Evolutionary conservation across 1,140 invertebrate species (phyloP).

Genomic region (Lasaia peninsularis): DNA sequence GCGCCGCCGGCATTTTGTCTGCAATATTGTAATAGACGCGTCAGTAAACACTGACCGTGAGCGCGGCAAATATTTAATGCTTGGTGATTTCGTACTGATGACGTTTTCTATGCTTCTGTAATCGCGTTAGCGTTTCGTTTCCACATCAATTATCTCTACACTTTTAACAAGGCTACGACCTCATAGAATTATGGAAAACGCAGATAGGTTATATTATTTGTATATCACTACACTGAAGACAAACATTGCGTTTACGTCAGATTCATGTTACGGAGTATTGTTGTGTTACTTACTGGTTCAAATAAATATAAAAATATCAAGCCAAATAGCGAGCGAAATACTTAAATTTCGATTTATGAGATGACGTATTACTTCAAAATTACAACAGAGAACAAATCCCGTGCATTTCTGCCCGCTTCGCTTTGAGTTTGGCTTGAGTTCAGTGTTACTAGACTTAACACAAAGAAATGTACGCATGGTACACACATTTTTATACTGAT

Average conservation of each 20-base stretch:
- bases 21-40: slow-evolving; percentile 67
- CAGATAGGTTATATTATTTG: slow-evolving; percentile 74
- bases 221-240: slow-evolving; percentile 64
- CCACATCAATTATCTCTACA: slow-evolving; percentile 46
- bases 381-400: slow-evolving; percentile 65
- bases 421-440: slow-evolving; percentile 51
- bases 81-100: slow-evolving; percentile 46
- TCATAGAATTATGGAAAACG: slow-evolving; percentile 64
- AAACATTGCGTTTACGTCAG: slow-evolving; percentile 60
- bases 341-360: slow-evolving; percentile 55
- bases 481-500: too few relatives aligned
- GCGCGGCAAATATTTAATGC: slow-evolving; percentile 53
- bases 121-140: slow-evolving; percentile 56
- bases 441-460: slow-evolving; percentile 10
- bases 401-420: slow-evolving; percentile 60
- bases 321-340: slow-evolving; percentile 46
- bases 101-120: slow-evolving; percentile 61
- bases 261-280: slow-evolving; percentile 26
- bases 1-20: slow-evolving; percentile 69
- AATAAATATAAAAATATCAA: slow-evolving; percentile 40
- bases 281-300: slow-evolving; percentile 61
- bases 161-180: slow-evolving; percentile 59
- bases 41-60: slow-evolving; percentile 57
- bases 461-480: slow-evolving; percentile 31
- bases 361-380: slow-evolving; percentile 60